Evolutionary conservation across 2,888 invertebrate genomes (phyloP).

Genomic region (Busseola fusca): DNA sequence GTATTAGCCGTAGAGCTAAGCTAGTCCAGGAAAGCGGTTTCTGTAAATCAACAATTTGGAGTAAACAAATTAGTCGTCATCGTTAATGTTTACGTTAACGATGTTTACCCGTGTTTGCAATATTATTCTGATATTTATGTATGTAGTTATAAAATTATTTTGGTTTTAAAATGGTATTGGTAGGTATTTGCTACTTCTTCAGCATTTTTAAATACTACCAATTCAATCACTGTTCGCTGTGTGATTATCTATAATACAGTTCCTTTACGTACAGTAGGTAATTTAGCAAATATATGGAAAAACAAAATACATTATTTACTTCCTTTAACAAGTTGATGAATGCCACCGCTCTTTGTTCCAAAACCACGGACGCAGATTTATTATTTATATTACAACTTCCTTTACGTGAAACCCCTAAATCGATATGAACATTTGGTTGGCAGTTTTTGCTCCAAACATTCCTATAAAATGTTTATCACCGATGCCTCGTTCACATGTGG

Average conservation of each 20-base stretch:
- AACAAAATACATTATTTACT: constrained; percentile 2
- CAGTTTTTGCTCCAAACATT: constrained; percentile 87
- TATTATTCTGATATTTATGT: neutral
- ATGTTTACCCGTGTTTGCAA: neutral
- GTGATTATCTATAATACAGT: neutral
- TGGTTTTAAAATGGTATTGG: neutral
- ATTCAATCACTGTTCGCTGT: neutral
- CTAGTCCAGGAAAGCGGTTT: neutral
- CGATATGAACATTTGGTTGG: constrained; percentile 85
- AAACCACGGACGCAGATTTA: constrained; percentile 66
- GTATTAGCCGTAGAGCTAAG: neutral
- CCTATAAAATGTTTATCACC: constrained; percentile 89
- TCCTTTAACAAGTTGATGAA: constrained; percentile 36
- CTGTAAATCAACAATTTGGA: neutral
- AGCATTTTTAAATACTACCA: neutral
- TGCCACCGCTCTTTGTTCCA: constrained; percentile 40
- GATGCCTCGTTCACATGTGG: constrained; percentile 83
- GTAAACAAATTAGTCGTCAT: neutral
- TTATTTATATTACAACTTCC: constrained; percentile 86
- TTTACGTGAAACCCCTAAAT: constrained; percentile 78
- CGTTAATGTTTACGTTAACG: neutral
- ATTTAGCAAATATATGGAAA: constrained; percentile 3
- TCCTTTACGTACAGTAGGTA: neutral
- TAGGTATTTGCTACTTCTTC: neutral
- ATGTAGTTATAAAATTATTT: neutral